These are phyloP conservation scores for Arremon aurantiirostris DNA, from an alignment of 2,797 vertebrate species.

Conservation along the genomic window DNA sequence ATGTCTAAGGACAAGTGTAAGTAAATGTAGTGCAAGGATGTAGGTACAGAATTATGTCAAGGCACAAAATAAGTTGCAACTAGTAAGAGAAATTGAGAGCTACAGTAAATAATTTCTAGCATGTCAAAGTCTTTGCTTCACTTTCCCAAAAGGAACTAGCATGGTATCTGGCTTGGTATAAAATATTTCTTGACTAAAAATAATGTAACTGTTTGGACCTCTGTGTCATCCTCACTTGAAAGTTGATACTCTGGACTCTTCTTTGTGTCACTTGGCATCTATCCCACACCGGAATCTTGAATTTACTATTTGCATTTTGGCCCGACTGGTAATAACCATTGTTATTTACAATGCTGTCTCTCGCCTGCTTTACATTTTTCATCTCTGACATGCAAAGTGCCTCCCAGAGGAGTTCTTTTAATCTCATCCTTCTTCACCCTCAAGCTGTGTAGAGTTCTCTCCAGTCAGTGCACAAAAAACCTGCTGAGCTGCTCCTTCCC, in stretches of 20 bases:
- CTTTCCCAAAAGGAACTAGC: not conserved
- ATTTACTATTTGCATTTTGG: not conserved
- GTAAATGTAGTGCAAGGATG: not conserved
- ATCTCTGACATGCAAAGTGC: not conserved
- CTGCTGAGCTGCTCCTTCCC: not conserved
- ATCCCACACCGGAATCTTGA: not conserved
- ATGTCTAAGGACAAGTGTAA: not conserved
- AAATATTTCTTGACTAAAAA: conserved; percentile 29
- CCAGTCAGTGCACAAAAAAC: not conserved
- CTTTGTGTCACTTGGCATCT: not conserved
- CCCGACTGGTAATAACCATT: not conserved
- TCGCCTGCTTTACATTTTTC: not conserved
- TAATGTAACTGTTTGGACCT: not conserved
- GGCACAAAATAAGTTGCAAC: not conserved
- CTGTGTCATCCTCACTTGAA: not conserved
- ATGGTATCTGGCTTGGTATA: not conserved
- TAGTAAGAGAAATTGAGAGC: not conserved
- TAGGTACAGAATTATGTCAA: not conserved
- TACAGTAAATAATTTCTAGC: conserved; percentile 8
- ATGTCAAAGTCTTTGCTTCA: conserved; percentile 21
- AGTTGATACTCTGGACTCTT: not conserved
- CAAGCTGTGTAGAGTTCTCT: not conserved
- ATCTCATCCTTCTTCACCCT: conserved; percentile 6
- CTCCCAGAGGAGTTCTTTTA: not conserved
- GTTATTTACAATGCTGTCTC: not conserved